phyloP scores from a whole-genome alignment of 37 sponge, comb jelly and placozoan genomes.

The Halichondria panicea region DNA sequence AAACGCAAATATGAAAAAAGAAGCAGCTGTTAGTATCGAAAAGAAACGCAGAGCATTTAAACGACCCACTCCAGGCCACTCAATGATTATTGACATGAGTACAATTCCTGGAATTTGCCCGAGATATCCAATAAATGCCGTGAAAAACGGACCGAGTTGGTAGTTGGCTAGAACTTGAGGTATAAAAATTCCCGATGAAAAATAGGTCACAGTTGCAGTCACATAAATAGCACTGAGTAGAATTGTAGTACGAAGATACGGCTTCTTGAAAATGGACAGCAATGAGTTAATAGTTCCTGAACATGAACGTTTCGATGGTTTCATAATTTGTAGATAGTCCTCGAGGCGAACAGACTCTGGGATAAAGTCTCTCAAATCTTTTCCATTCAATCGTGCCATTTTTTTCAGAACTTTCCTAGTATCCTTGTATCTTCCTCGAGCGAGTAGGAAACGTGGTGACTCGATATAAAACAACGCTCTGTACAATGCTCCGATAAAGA shows the following conservation, averaged over 20 bases:
- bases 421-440: background rate
- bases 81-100: slow-evolving; percentile 49
- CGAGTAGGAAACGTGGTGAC: slow-evolving; percentile 35
- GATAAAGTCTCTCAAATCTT: slow-evolving; percentile 4
- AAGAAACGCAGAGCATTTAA: slow-evolving; percentile 52
- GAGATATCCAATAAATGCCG: slow-evolving; percentile 26
- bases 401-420: background rate
- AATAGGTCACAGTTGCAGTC: slow-evolving; percentile 14
- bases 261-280: slow-evolving; percentile 20
- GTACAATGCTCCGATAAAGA: slow-evolving; percentile 3
- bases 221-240: slow-evolving; percentile 1
- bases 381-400: slow-evolving; percentile 28
- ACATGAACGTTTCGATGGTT: background rate
- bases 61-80: slow-evolving; percentile 56
- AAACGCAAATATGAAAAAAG: slow-evolving; percentile 41
- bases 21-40: slow-evolving; percentile 5
- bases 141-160: slow-evolving; percentile 34
- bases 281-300: background rate
- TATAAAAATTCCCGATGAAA: slow-evolving; percentile 30
- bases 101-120: slow-evolving; percentile 65
- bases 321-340: background rate
- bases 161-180: slow-evolving; percentile 15
- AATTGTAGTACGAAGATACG: slow-evolving; percentile 27
- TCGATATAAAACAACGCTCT: slow-evolving; percentile 13
- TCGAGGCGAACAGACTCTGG: background rate